Evolutionary conservation across 2,888 invertebrate genomes (phyloP).

Genomic region (Pristionchus fissidentatus): DNA sequence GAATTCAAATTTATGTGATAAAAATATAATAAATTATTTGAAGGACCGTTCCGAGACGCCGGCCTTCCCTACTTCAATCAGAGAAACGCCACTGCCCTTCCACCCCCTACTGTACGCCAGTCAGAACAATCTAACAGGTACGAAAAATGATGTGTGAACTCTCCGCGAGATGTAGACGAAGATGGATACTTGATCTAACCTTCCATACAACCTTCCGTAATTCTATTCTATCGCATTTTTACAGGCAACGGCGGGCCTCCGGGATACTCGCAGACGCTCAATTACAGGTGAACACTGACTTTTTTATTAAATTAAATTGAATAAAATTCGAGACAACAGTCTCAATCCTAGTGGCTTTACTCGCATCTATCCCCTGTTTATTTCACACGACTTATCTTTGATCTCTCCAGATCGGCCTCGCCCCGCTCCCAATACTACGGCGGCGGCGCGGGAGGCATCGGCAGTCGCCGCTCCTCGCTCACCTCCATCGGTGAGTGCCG

Average conservation of each 20-base stretch:
- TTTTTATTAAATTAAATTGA: background rate
- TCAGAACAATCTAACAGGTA: constrained; percentile 46
- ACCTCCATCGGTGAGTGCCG: constrained; percentile 78
- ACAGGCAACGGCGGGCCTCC: constrained; percentile 35
- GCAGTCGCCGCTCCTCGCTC: constrained; percentile 82
- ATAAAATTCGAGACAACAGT: too few relatives aligned
- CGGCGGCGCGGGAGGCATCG: constrained; percentile 77
- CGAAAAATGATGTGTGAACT: background rate
- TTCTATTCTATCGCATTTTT: too few relatives aligned
- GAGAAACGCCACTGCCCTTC: constrained; percentile 73
- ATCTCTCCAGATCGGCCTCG: constrained; percentile 63
- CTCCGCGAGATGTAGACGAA: too few relatives aligned
- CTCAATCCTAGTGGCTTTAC: too few relatives aligned
- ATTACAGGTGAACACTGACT: too few relatives aligned
- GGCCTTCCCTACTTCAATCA: constrained; percentile 89
- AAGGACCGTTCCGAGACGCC: constrained; percentile 84
- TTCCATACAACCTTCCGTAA: background rate
- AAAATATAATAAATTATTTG: too few relatives aligned
- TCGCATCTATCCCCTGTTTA: too few relatives aligned
- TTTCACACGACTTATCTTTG: background rate
- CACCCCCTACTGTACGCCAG: constrained; percentile 73
- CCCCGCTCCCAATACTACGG: constrained; percentile 80
- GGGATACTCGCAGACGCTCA: constrained; percentile 45
- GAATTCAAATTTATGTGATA: too few relatives aligned
- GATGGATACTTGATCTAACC: background rate